These are phyloP conservation scores for Micronycteris hirsuta DNA, from an alignment of 2,113 vertebrate genomes.

Conservation along the genomic window DNA sequence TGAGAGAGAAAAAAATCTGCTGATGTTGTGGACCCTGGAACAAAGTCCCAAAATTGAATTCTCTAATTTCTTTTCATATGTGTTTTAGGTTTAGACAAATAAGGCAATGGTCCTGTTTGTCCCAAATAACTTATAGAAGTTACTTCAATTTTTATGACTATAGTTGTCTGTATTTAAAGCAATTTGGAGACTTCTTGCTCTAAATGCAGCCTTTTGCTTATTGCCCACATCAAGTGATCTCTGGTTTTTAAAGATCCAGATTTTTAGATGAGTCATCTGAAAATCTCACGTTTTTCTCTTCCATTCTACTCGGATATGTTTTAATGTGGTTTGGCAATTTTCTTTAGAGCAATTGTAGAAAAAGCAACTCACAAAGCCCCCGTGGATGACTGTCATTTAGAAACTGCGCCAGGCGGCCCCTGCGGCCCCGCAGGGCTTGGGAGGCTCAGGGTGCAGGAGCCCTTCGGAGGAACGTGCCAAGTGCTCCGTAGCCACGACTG, in stretches of 20 bases:
- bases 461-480: constrained; percentile 50
- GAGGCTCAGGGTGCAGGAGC: not conserved
- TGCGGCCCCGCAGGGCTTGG: not conserved
- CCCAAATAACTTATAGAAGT: constrained; percentile 10
- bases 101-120: not conserved
- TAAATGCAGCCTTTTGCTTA: not conserved
- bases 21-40: not conserved
- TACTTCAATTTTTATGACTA: not conserved
- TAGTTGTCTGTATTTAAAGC: not conserved
- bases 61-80: not conserved
- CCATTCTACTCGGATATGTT: not conserved
- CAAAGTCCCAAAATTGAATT: not conserved
- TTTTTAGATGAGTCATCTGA: constrained; percentile 3
- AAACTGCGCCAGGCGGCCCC: not conserved
- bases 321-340: not conserved
- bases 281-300: not conserved
- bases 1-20: not conserved
- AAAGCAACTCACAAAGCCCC: not conserved
- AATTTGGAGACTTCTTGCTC: not conserved
- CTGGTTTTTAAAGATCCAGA: not conserved
- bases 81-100: constrained; percentile 28
- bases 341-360: not conserved
- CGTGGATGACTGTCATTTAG: not conserved
- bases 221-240: not conserved
- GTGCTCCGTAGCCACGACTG: not conserved